Conservation (phyloP, 1,140 invertebrate genomes). For the Acromyrmex heyeri region DNA sequence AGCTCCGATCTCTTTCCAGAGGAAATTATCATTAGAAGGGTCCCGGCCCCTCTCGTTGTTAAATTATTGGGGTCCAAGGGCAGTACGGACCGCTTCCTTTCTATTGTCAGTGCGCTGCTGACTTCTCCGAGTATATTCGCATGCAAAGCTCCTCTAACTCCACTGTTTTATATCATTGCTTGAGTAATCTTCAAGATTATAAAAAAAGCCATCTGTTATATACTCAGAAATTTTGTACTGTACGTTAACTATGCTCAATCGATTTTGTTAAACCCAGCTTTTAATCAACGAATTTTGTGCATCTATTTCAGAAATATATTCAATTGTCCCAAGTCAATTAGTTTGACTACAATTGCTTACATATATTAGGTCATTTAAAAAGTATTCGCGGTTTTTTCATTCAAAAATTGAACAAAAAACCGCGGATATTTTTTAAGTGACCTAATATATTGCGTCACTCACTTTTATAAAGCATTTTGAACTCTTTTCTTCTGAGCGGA, state of each 20-base stretch:
- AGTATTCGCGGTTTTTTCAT: too few species aligned
- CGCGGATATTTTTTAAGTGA: neutral
- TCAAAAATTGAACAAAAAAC: too few species aligned
- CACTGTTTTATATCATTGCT: neutral
- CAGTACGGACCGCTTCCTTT: conserved; percentile 36
- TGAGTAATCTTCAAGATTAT: neutral
- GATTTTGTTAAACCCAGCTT: neutral
- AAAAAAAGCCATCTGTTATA: neutral
- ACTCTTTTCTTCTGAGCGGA: neutral
- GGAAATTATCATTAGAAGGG: conserved; percentile 54
- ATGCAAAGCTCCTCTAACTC: conserved; percentile 7
- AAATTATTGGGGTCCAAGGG: conserved; percentile 63
- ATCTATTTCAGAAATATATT: neutral
- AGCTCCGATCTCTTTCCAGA: conserved; percentile 42
- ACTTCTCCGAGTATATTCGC: conserved; percentile 31
- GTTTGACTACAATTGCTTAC: neutral
- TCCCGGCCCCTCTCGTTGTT: conserved; percentile 33
- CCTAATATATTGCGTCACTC: neutral
- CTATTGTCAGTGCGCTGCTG: conserved; percentile 33
- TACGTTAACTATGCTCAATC: neutral
- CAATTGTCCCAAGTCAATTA: neutral
- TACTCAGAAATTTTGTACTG: neutral
- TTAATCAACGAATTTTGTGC: neutral
- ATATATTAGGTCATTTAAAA: neutral
- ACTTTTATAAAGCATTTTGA: neutral